These are phyloP conservation scores for Biston betularia DNA, from an alignment of 2,888 invertebrate species.

Conservation along the genomic window DNA sequence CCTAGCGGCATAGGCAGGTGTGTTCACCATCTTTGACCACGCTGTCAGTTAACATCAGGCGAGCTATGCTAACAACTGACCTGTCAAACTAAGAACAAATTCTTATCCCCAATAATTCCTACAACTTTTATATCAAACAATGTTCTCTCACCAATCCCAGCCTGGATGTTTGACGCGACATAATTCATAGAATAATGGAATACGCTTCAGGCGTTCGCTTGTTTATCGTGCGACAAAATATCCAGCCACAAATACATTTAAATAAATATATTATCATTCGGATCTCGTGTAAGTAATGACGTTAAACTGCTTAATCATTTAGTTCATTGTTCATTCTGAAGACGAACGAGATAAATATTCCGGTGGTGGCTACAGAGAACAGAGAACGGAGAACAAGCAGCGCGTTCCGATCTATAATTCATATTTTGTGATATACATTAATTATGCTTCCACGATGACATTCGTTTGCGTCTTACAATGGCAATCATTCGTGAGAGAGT, in stretches of 20 bases:
- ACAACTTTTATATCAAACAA: too few species aligned
- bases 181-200: background rate
- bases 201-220: background rate
- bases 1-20: too few species aligned
- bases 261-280: slow-evolving; percentile 8
- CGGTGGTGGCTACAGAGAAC: slow-evolving; percentile 26
- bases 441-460: slow-evolving; percentile 24
- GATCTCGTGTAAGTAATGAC: slow-evolving; percentile 34
- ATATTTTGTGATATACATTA: slow-evolving; percentile 31
- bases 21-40: too few species aligned
- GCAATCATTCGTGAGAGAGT: slow-evolving; percentile 6
- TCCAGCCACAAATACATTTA: background rate
- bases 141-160: too few species aligned
- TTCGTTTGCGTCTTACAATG: slow-evolving; percentile 14
- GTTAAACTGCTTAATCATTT: slow-evolving; percentile 38
- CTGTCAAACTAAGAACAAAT: too few species aligned
- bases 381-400: slow-evolving; percentile 27
- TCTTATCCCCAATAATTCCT: too few species aligned
- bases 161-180: background rate
- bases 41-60: too few species aligned
- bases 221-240: slow-evolving; percentile 2
- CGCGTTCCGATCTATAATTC: slow-evolving; percentile 14
- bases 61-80: too few species aligned
- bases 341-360: slow-evolving; percentile 36
- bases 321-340: slow-evolving; percentile 39